Evolutionary conservation across 2,888 invertebrate species (phyloP).

Genomic region (Pimpla rufipes): DNA sequence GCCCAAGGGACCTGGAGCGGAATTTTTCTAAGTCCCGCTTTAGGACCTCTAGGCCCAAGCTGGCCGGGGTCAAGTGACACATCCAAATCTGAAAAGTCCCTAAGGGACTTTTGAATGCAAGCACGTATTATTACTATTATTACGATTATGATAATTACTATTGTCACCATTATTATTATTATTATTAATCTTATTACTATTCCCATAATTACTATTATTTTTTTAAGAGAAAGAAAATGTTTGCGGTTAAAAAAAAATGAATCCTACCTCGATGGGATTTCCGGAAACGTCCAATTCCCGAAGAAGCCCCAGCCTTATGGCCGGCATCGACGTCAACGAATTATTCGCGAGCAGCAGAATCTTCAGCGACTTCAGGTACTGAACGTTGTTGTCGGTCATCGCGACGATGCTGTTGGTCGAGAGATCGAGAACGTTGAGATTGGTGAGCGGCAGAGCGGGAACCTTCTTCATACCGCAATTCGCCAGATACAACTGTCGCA

Average conservation of each 20-base stretch:
- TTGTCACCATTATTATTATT: too few relatives aligned
- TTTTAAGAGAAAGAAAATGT: not conserved
- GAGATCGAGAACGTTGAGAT: slow-evolving; percentile 92
- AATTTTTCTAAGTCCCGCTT: too few relatives aligned
- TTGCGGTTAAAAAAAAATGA: not conserved
- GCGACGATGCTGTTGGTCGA: slow-evolving; percentile 92
- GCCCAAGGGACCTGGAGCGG: too few relatives aligned
- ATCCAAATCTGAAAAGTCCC: too few relatives aligned
- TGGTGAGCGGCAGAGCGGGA: slow-evolving; percentile 92
- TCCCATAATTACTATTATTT: too few relatives aligned
- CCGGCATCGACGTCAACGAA: slow-evolving; percentile 91
- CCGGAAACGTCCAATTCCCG: slow-evolving; percentile 92
- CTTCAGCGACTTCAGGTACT: slow-evolving; percentile 90
- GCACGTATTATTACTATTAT: too few relatives aligned
- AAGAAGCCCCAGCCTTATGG: slow-evolving; percentile 89
- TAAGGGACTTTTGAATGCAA: too few relatives aligned
- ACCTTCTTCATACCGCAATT: slow-evolving; percentile 92
- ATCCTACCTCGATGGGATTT: slow-evolving; percentile 90
- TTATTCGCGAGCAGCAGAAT: slow-evolving; percentile 92
- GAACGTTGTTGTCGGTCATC: slow-evolving; percentile 90
- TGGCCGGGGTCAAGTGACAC: too few relatives aligned
- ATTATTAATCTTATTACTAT: too few relatives aligned
- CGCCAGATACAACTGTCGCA: slow-evolving; percentile 92
- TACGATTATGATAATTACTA: too few relatives aligned
- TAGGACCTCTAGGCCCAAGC: too few relatives aligned